These are phyloP conservation scores for Carapus acus DNA, from an alignment of 2,797 vertebrate species.

Conservation along the genomic window DNA sequence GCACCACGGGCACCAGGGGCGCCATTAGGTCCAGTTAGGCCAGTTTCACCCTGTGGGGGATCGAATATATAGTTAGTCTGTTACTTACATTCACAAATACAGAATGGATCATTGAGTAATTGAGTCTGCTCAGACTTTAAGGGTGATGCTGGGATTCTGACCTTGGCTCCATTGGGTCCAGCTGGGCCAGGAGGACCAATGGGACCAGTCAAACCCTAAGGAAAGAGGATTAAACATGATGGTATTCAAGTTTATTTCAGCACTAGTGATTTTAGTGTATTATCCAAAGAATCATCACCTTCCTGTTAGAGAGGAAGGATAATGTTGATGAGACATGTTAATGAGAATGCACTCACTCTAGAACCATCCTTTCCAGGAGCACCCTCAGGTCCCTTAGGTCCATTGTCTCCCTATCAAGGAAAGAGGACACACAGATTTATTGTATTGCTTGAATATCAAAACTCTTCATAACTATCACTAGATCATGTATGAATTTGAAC, in stretches of 20 bases:
- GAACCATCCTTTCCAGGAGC: slow-evolving; percentile 89
- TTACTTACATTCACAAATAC: no score
- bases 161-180: slow-evolving; percentile 93
- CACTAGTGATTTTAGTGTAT: no score
- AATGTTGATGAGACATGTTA: neutral
- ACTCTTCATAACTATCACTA: no score
- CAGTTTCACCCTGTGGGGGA: slow-evolving; percentile 82
- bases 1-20: slow-evolving; percentile 84
- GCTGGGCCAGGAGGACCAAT: slow-evolving; percentile 91
- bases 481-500: no score
- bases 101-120: no score
- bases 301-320: no score
- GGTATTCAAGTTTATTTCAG: no score
- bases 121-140: no score
- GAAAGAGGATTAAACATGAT: slow-evolving; percentile 6
- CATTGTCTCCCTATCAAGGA: slow-evolving; percentile 81
- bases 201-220: slow-evolving; percentile 90
- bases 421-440: slow-evolving; percentile 21
- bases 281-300: neutral
- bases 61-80: slow-evolving; percentile 22
- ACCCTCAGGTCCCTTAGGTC: slow-evolving; percentile 92
- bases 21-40: slow-evolving; percentile 79
- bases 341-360: slow-evolving; percentile 77
- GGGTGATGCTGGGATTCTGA: slow-evolving; percentile 46
- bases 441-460: no score